A percentile compares a stretch with the other conserved stretches of the same genome.
Evolutionary conservation across 2,888 invertebrate genomes (phyloP).

Genomic region (Agrilus cyanescens): DNA sequence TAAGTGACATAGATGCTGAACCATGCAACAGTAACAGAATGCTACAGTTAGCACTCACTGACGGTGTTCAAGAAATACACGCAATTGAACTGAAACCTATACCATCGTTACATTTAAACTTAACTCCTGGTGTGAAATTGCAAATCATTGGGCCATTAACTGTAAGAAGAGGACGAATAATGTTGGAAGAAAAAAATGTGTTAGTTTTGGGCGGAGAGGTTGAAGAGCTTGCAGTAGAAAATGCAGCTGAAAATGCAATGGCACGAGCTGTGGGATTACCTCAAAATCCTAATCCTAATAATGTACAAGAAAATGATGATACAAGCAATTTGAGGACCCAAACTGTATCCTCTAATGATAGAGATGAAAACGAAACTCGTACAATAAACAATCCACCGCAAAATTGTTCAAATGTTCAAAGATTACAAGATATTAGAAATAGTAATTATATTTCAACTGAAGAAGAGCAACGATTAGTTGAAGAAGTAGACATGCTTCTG

Average conservation of each 20-base stretch:
- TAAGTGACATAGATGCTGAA: constrained; percentile 46
- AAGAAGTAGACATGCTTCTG: not conserved
- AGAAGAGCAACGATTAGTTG: too few species aligned
- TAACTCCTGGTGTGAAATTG: constrained; percentile 51
- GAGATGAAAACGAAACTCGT: too few species aligned
- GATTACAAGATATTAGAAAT: too few species aligned
- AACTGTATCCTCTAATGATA: too few species aligned
- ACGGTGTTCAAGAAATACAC: constrained; percentile 57
- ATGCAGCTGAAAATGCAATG: constrained; percentile 50
- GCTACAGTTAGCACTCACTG: constrained; percentile 58
- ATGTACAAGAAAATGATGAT: constrained; percentile 18
- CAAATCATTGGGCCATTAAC: constrained; percentile 57
- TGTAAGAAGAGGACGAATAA: constrained; percentile 55
- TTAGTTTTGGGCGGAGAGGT: constrained; percentile 63
- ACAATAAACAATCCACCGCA: not conserved
- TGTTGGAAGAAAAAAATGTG: constrained; percentile 49
- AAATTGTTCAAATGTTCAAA: too few species aligned
- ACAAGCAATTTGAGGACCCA: too few species aligned
- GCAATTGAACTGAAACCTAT: constrained; percentile 61
- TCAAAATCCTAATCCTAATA: constrained; percentile 36
- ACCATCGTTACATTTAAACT: constrained; percentile 42
- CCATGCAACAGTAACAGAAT: constrained; percentile 48
- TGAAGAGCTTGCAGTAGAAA: constrained; percentile 43
- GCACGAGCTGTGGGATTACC: constrained; percentile 44
- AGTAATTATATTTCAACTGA: too few species aligned